Percentiles rank a stretch among this genome's conserved stretches.
These are phyloP conservation scores for Branchellion lobata DNA, from an alignment of 2,888 invertebrate species.

Conservation along the genomic window DNA sequence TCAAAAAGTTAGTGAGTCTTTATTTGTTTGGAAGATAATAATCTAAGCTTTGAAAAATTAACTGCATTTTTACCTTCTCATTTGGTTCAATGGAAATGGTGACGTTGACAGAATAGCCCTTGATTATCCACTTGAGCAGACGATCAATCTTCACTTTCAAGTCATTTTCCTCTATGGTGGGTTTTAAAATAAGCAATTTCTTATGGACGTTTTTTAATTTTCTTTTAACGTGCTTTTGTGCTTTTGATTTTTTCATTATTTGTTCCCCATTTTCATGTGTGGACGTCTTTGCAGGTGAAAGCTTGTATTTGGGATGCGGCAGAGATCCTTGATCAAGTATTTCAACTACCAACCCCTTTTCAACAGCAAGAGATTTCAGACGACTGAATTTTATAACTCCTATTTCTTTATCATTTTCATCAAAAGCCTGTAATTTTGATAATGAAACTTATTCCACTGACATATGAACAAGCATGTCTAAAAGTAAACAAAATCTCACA, in stretches of 20 bases:
- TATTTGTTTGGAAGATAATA: too few relatives aligned
- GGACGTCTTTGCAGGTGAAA: not conserved
- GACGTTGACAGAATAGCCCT: not conserved
- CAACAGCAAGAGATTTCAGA: conserved; percentile 6
- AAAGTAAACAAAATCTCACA: too few relatives aligned
- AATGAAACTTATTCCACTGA: too few relatives aligned
- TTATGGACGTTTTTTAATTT: not conserved
- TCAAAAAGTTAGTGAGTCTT: too few relatives aligned
- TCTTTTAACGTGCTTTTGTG: not conserved
- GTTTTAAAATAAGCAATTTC: not conserved
- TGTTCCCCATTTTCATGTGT: not conserved
- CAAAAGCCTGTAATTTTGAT: conserved; percentile 31
- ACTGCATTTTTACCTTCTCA: too few relatives aligned
- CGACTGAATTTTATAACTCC: conserved; percentile 25
- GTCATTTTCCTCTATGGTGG: not conserved
- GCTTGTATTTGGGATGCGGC: conserved; percentile 39
- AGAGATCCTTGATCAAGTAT: not conserved
- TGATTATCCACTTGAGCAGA: not conserved
- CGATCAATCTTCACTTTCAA: conserved; percentile 5
- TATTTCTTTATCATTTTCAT: conserved; percentile 32
- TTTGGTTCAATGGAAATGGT: not conserved
- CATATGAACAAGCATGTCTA: too few relatives aligned
- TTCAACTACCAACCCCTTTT: conserved; percentile 3
- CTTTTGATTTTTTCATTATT: not conserved
- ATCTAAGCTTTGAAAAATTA: too few relatives aligned